These are phyloP conservation scores for Knipowitschia caucasica DNA, from an alignment of 2,797 vertebrate species.

Conservation along the genomic window DNA sequence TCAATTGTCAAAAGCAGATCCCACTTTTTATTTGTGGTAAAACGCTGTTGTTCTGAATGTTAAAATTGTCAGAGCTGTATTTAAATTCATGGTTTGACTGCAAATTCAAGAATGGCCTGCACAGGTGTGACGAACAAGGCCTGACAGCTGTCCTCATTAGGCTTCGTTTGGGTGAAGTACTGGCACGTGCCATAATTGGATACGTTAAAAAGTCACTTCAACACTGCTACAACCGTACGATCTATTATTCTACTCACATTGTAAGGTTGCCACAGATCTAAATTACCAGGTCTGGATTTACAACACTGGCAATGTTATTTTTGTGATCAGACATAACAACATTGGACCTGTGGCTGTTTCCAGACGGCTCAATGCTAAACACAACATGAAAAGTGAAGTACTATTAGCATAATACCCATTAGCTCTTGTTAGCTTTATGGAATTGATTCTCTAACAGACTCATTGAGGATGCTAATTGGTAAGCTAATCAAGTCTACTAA, in stretches of 20 bases:
- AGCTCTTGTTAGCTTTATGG: slow-evolving; percentile 5
- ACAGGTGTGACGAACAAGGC: not conserved
- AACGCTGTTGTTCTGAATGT: not conserved
- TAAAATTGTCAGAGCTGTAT: not conserved
- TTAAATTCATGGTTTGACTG: too few relatives aligned
- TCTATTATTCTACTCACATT: not conserved
- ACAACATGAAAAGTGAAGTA: slow-evolving; percentile 1
- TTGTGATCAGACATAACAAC: not conserved
- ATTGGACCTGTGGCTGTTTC: not conserved
- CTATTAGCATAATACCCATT: slow-evolving; percentile 8
- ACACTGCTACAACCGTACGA: not conserved
- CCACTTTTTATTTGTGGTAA: not conserved
- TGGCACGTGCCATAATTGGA: not conserved
- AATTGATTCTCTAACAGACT: slow-evolving; percentile 1
- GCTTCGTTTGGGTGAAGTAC: not conserved
- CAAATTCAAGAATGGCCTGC: not conserved
- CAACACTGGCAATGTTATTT: not conserved
- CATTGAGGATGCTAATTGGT: slow-evolving; percentile 9
- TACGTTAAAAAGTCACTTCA: not conserved
- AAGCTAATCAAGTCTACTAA: slow-evolving; percentile 8
- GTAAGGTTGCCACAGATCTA: not conserved
- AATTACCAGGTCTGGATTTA: not conserved
- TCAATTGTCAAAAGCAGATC: not conserved
- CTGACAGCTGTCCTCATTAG: slow-evolving; percentile 2
- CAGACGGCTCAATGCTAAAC: slow-evolving; percentile 6